phyloP scores from a whole-genome alignment of 2,797 vertebrate species.

The Enteromius unitaeniatus region DNA sequence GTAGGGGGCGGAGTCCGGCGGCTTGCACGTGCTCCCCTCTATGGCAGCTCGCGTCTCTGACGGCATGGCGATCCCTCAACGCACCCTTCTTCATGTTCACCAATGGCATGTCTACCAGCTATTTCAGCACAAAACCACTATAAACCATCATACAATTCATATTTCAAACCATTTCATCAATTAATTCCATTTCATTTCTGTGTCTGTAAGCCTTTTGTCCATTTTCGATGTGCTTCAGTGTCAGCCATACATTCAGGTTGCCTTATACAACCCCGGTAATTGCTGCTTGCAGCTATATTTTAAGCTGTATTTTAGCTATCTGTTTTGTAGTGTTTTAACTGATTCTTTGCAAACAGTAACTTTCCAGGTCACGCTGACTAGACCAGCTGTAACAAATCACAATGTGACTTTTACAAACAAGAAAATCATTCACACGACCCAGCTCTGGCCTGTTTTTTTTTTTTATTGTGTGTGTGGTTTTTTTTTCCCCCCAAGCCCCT shows the following conservation, averaged over 20 bases:
- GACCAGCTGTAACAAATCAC: background rate
- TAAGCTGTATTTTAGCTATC: background rate
- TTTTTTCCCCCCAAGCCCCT: slow-evolving; percentile 66
- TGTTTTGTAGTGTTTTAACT: background rate
- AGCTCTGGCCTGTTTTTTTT: slow-evolving; percentile 63
- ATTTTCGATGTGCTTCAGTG: too few species aligned
- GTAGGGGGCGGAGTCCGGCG: too few species aligned
- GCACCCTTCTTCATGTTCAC: background rate
- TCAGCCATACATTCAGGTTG: too few species aligned
- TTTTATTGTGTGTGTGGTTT: background rate
- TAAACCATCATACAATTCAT: background rate
- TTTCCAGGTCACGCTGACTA: background rate
- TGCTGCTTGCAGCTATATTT: background rate
- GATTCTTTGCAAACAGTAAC: background rate
- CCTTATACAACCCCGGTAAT: too few species aligned
- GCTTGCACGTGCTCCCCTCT: too few species aligned
- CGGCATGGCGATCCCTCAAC: too few species aligned
- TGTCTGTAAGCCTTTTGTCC: too few species aligned
- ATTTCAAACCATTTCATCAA: too few species aligned
- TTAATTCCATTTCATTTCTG: too few species aligned
- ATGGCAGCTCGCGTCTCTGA: too few species aligned
- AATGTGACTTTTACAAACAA: slow-evolving; percentile 52
- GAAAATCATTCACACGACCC: slow-evolving; percentile 66
- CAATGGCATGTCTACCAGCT: background rate
- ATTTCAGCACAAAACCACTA: background rate